Evolutionary conservation across 2,113 vertebrate species (phyloP).

Genomic region (Nibea albiflora): DNA sequence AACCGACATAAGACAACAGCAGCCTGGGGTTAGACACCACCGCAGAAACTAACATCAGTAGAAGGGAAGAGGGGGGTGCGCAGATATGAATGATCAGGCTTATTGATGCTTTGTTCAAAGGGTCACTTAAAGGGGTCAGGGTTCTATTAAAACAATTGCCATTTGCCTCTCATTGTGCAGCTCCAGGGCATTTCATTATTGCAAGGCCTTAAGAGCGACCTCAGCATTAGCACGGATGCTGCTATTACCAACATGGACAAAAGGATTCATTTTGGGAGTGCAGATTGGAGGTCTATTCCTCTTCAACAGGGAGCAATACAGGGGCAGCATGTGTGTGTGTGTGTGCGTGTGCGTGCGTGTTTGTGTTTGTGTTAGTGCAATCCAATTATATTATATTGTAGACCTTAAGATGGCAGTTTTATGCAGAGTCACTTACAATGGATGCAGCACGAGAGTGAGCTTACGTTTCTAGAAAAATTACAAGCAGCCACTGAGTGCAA

Average conservation of each 20-base stretch:
- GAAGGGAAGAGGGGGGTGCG: background rate
- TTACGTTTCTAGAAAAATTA: background rate
- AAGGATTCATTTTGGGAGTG: background rate
- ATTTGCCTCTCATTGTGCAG: conserved; percentile 12
- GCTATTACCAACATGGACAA: conserved; percentile 19
- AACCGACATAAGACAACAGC: conserved; percentile 7
- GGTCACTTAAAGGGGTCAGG: conserved; percentile 42
- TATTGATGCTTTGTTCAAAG: conserved; percentile 42
- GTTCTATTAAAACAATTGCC: conserved; percentile 52
- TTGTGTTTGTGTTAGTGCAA: conserved; percentile 21
- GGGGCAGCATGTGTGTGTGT: background rate
- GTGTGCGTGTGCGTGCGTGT: background rate
- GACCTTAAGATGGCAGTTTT: conserved; percentile 50
- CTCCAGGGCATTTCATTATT: conserved; percentile 43
- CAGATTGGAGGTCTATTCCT: background rate
- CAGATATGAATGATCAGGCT: conserved; percentile 27
- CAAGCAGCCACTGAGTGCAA: background rate
- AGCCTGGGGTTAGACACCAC: conserved; percentile 30
- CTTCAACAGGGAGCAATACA: background rate
- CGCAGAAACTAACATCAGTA: conserved; percentile 16
- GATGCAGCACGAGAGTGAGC: conserved; percentile 13
- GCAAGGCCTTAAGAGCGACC: background rate
- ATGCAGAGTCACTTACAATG: conserved; percentile 31
- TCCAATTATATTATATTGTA: conserved; percentile 24
- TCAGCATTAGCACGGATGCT: conserved; percentile 26